A percentile compares a stretch with the other conserved stretches of the same genome.
These are phyloP conservation scores for Microcebus griseorufus DNA, from an alignment of 2,113 vertebrate genomes.

Conservation along the genomic window DNA sequence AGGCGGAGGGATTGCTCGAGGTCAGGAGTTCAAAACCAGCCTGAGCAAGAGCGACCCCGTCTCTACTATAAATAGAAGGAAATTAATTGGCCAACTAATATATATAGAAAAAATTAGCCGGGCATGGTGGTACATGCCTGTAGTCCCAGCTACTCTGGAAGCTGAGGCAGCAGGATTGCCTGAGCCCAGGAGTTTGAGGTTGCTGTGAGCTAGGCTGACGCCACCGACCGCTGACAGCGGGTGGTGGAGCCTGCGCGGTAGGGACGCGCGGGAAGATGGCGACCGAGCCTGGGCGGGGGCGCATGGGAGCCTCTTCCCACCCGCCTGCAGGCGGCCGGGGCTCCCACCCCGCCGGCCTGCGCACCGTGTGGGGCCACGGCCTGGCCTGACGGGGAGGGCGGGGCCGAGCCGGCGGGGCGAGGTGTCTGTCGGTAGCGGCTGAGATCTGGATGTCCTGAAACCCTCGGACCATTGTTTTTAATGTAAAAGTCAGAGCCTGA, in stretches of 20 bases:
- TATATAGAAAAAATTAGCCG: no score
- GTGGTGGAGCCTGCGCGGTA: not conserved
- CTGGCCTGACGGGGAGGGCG: not conserved
- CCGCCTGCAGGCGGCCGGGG: not conserved
- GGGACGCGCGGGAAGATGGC: conserved; percentile 48
- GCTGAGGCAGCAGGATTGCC: no score
- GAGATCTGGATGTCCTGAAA: not conserved
- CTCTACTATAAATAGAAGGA: no score
- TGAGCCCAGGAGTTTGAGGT: no score
- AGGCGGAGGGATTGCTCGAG: no score
- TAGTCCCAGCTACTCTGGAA: no score
- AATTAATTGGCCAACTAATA: no score
- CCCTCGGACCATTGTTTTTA: not conserved
- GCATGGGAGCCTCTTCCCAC: not conserved
- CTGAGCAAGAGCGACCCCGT: no score
- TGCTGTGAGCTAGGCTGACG: no score
- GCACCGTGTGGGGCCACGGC: accelerated
- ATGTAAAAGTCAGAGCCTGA: not conserved
- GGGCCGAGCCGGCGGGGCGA: no score
- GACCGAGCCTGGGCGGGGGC: not conserved
- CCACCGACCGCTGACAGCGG: not conserved
- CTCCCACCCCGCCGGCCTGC: not conserved
- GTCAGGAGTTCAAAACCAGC: no score
- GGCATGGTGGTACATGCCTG: no score
- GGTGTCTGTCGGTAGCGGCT: not conserved